These are phyloP conservation scores for Ceyx cyanopectus DNA, from an alignment of 2,113 vertebrate species.

Conservation along the genomic window DNA sequence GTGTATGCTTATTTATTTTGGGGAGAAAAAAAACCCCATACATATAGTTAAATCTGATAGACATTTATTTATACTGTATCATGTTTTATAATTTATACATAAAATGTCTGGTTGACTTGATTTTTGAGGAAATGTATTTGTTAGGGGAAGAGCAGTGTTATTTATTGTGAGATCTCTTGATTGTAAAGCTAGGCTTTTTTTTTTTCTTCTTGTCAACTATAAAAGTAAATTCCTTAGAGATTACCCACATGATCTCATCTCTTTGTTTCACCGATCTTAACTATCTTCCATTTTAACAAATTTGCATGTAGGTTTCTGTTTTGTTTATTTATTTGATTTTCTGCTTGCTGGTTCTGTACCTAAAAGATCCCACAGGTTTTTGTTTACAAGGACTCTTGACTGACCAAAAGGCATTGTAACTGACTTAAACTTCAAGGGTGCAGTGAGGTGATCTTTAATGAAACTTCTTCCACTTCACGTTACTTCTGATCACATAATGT, in stretches of 20 bases:
- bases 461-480: slow-evolving; percentile 62
- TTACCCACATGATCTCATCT: slow-evolving; percentile 84
- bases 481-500: slow-evolving; percentile 41
- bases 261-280: slow-evolving; percentile 83
- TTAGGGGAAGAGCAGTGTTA: slow-evolving; percentile 99
- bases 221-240: slow-evolving; percentile 93
- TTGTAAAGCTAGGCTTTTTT: slow-evolving; percentile 91
- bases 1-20: slow-evolving; percentile 99
- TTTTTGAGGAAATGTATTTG: slow-evolving; percentile 99
- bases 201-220: slow-evolving; percentile 82
- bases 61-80: slow-evolving; percentile 99
- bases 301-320: slow-evolving; percentile 90
- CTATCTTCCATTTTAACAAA: slow-evolving; percentile 81
- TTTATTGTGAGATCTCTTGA: slow-evolving; percentile 98
- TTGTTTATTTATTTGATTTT: slow-evolving; percentile 98
- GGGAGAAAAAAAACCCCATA: slow-evolving; percentile 90
- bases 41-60: slow-evolving; percentile 98
- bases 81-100: slow-evolving; percentile 99
- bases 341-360: slow-evolving; percentile 88
- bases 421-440: slow-evolving; percentile 65
- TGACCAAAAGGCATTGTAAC: slow-evolving; percentile 92
- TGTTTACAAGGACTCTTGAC: slow-evolving; percentile 97
- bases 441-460: slow-evolving; percentile 66
- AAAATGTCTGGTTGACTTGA: slow-evolving; percentile 97
- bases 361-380: slow-evolving; percentile 88